Conservation (phyloP, 2,888 invertebrate genomes). For the Eupsilia transversa region DNA sequence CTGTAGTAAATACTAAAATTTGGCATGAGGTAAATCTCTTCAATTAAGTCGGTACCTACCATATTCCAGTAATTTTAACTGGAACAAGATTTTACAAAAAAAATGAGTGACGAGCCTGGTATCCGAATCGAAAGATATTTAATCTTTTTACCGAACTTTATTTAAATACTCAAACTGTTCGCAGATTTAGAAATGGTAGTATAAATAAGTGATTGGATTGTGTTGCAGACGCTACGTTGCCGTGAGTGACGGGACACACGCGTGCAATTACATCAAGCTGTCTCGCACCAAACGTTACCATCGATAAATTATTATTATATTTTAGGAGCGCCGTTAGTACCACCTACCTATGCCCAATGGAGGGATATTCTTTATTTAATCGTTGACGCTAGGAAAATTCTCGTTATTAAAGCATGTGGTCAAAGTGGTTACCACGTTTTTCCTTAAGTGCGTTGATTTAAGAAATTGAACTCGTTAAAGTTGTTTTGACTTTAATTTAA, state of each 20-base stretch:
- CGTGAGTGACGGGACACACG: constrained; percentile 67
- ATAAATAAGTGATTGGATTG: not conserved
- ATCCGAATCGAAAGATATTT: no score
- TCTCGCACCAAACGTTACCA: constrained; percentile 59
- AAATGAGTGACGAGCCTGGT: no score
- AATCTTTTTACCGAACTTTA: not conserved
- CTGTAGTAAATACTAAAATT: not conserved
- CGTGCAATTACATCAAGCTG: constrained; percentile 78
- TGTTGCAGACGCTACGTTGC: constrained; percentile 49
- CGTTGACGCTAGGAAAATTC: not conserved
- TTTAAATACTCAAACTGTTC: not conserved
- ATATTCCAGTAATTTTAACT: not conserved
- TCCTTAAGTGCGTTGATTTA: not conserved
- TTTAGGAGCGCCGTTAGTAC: constrained; percentile 17
- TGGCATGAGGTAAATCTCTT: not conserved
- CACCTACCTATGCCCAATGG: constrained; percentile 9
- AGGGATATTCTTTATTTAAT: not conserved
- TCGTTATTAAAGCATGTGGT: not conserved
- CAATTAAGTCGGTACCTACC: not conserved
- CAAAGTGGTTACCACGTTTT: not conserved
- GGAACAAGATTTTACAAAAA: not conserved
- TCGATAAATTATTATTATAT: constrained; percentile 60
- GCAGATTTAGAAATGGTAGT: not conserved
- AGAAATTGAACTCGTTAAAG: not conserved
- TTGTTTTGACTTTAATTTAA: not conserved